Base-by-base conservation (phyloP, 2,113 vertebrate genomes). In the Lichenostomus cassidix region DNA sequence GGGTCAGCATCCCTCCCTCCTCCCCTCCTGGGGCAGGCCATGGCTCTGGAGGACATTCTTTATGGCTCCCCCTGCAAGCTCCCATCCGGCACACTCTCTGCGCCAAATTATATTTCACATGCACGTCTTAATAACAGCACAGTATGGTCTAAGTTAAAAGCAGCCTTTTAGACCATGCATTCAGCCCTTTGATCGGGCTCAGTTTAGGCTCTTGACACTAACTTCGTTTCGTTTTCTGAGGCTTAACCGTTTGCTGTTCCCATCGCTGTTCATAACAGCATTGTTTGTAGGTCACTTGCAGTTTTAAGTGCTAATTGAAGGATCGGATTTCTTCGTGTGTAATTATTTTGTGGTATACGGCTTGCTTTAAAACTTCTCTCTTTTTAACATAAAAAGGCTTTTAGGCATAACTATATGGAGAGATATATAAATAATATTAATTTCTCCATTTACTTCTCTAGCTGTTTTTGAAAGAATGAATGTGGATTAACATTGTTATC, bases 401-500 rank as follows among this genome's bases (percentile, higher is more conserved):
- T 89, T 87, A 92, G 46, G 62, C 81, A 90, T 95, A 97, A 84
- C 90, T 92, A 35, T 92, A 55, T 83, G 67, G 91, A 89, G 76
- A 91, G 96, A 97, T 96, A 90, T 92, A 97, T 94, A 97, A 92
- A 98, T 97, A 97, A 97, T 97, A 97, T 83, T 97, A 96, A 97
- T 97, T 97, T 98, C 96, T 91, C 92, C 97, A 84, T 97, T 98
- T 97, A 97, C 97, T 98, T 97, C 97, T 96, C 96, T 98, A 97
- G 97, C 97, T 98, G 97, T 98, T 98, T 98, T 98, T 98, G 98
- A 97, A 97, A 97, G 97, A 97, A 93, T 97, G 97, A 98, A 98
- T 98, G 97, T 98, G 98, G 97, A 98, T 98, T 98, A 98, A 97
- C 98, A 96, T 95, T 98, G 98, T 98, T 98, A 98, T 97, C 98